phyloP scores from a whole-genome alignment of 1,140 invertebrate species.

The Mesaphorura yosii region DNA sequence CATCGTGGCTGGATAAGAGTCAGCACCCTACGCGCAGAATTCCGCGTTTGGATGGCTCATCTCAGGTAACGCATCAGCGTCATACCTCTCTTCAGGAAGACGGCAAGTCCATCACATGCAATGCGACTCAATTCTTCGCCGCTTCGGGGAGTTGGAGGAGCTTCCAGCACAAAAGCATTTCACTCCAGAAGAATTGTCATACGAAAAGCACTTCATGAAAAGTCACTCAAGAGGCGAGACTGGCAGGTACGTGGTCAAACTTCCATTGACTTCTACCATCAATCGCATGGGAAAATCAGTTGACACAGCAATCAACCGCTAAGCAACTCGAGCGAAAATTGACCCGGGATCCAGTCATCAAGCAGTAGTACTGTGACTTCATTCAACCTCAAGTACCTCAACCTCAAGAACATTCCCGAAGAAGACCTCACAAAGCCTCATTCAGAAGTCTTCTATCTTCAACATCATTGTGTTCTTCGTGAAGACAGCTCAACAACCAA shows the following conservation, averaged over 20 bases:
- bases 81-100: no score
- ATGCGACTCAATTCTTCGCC: conserved; percentile 19
- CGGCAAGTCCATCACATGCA: conserved; percentile 4
- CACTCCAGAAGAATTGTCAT: conserved; percentile 14
- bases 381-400: conserved; percentile 33
- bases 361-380: conserved; percentile 23
- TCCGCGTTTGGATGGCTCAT: no score
- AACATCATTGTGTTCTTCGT: conserved; percentile 14
- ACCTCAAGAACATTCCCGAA: conserved; percentile 32
- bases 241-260: conserved; percentile 27
- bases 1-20: no score
- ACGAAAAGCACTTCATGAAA: conserved; percentile 28
- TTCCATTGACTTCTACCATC: conserved; percentile 28
- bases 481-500: conserved; percentile 3
- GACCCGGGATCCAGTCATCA: not conserved
- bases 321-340: conserved; percentile 1
- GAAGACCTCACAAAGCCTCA: not conserved
- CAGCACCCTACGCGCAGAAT: no score
- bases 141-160: conserved; percentile 34
- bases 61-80: no score
- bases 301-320: conserved; percentile 22
- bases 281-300: conserved; percentile 16
- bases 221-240: conserved; percentile 13
- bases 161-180: not conserved
- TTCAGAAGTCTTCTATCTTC: conserved; percentile 1